Evolutionary conservation across 2,888 invertebrate species (phyloP).

Genomic region (Gastrophysa polygoni): DNA sequence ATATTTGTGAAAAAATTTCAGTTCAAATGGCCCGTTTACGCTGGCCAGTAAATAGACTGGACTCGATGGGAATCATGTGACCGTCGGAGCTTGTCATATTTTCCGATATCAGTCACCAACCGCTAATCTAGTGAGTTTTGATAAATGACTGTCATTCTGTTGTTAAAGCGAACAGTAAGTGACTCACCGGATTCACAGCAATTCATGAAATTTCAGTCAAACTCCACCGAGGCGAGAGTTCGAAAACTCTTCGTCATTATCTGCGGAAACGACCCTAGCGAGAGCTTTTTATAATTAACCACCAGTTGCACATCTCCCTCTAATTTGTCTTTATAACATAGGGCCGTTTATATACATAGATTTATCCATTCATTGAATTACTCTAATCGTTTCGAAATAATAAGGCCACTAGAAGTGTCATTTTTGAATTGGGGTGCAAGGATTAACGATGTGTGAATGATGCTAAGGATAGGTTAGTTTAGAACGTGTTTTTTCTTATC

Average conservation of each 20-base stretch:
- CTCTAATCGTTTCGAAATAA: conserved; percentile 11
- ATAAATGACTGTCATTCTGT: neutral
- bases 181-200: neutral
- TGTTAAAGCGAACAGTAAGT: neutral
- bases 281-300: conserved; percentile 18
- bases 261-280: neutral
- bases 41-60: too few relatives aligned
- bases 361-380: conserved; percentile 6
- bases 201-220: neutral
- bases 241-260: neutral
- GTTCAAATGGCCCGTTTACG: too few relatives aligned
- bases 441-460: neutral
- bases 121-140: neutral
- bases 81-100: too few relatives aligned
- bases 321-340: conserved; percentile 14
- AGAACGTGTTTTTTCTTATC: neutral
- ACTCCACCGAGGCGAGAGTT: neutral
- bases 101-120: neutral
- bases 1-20: too few relatives aligned
- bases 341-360: conserved; percentile 9
- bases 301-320: conserved; percentile 15
- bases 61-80: too few relatives aligned
- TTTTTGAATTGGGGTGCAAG: neutral
- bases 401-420: neutral
- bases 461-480: neutral